phyloP scores from a whole-genome alignment of 2,797 vertebrate species.

The Anomalospiza imberbis region DNA sequence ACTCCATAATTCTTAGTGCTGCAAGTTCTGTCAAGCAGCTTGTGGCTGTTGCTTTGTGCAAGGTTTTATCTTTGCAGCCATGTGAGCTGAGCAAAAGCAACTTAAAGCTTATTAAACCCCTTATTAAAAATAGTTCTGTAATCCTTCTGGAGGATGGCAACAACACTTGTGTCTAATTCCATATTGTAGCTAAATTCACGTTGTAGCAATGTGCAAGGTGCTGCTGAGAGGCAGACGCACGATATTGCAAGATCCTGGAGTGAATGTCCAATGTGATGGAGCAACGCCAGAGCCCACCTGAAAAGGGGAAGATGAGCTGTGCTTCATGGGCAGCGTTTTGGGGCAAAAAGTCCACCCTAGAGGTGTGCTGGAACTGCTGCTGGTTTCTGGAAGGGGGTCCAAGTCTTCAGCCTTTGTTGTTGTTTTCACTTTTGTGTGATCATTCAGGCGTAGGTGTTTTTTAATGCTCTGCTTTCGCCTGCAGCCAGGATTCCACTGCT shows the following conservation, averaged over 20 bases:
- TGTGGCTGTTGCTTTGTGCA: not conserved
- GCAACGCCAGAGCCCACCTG: not conserved
- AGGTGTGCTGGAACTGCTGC: not conserved
- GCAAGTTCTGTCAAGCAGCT: conserved; percentile 16
- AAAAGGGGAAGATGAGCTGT: accelerated
- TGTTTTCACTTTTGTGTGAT: not conserved
- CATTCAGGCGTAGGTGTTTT: not conserved
- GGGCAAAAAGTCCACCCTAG: not conserved
- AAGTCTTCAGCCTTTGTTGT: not conserved
- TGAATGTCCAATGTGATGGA: accelerated
- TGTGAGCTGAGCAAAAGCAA: not conserved
- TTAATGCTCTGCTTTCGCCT: not conserved
- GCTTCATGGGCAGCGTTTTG: accelerated
- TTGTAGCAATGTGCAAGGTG: not conserved
- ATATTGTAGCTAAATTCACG: accelerated
- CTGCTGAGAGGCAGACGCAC: not conserved
- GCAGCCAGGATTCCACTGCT: not conserved
- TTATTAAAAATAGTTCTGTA: not conserved
- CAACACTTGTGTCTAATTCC: not conserved
- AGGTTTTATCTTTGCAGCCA: not conserved
- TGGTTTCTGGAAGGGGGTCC: not conserved
- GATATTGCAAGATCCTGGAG: accelerated
- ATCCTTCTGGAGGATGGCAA: not conserved
- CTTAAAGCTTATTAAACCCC: not conserved
- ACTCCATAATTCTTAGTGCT: not conserved